Percentiles rank a stretch among this genome's conserved stretches.
Evolutionary conservation across 2,797 vertebrate species (phyloP).

Genomic region (Clamator glandarius): DNA sequence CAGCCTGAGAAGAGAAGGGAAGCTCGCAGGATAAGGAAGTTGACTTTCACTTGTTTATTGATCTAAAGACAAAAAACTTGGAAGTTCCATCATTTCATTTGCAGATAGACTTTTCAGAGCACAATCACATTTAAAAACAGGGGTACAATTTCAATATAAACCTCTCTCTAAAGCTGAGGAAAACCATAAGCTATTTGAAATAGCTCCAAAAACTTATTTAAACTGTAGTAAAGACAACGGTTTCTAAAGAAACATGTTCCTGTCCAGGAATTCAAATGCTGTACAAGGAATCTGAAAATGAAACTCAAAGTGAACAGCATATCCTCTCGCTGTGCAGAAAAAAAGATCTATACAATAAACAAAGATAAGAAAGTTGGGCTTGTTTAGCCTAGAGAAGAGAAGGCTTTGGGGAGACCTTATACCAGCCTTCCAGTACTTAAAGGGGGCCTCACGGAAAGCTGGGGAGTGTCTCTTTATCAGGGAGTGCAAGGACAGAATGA

Average conservation of each 20-base stretch:
- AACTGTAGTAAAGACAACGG: not conserved
- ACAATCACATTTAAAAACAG: fast-evolving
- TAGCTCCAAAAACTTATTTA: not conserved
- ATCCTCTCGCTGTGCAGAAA: not conserved
- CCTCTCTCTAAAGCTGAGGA: not conserved
- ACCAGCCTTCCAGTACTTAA: too few species aligned
- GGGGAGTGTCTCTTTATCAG: too few species aligned
- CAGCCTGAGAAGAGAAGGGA: not conserved
- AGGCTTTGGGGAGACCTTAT: too few species aligned
- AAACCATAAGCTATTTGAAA: not conserved
- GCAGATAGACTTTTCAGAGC: not conserved
- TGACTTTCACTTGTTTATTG: not conserved
- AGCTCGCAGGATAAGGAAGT: not conserved
- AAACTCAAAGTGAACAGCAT: not conserved
- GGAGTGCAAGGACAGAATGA: too few species aligned
- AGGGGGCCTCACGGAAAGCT: too few species aligned
- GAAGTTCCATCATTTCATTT: not conserved
- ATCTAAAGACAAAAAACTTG: not conserved
- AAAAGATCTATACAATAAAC: not conserved
- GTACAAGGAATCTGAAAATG: not conserved
- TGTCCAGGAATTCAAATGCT: not conserved
- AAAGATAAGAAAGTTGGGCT: not conserved
- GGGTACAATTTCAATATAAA: not conserved
- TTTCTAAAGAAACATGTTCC: not conserved
- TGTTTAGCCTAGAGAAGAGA: too few species aligned